Evolutionary conservation across 53 echinoderm and acorn worm genomes (phyloP).

Genomic region (Pentamera pediparva): DNA sequence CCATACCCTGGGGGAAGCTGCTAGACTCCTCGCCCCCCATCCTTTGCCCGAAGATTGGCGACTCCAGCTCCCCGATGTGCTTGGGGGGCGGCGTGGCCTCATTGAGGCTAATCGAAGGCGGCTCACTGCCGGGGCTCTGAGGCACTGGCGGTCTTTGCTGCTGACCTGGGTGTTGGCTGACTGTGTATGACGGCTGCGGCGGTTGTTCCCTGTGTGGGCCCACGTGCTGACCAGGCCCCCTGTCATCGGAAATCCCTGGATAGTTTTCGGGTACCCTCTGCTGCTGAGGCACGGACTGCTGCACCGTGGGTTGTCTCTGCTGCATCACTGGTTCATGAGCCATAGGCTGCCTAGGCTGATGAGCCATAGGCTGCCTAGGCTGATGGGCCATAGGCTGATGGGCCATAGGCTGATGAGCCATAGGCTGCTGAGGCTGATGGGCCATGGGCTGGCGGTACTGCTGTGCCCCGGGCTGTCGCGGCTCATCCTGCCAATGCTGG

Average conservation of each 20-base stretch:
- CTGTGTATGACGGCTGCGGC: neutral
- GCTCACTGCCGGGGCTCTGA: neutral
- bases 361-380: no score
- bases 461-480: neutral
- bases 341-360: no score
- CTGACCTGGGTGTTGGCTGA: neutral
- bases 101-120: slow-evolving; percentile 14
- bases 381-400: no score
- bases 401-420: slow-evolving; percentile 1
- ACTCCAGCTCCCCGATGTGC: slow-evolving; percentile 23
- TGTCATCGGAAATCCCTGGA: no score
- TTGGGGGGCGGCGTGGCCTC: slow-evolving; percentile 26
- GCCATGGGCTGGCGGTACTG: slow-evolving; percentile 17
- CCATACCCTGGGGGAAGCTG: slow-evolving; percentile 1
- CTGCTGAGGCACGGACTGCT: no score
- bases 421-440: neutral
- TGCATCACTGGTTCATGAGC: no score
- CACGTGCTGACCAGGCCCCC: no score
- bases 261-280: no score
- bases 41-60: slow-evolving; percentile 39
- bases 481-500: slow-evolving; percentile 30
- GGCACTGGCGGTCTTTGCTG: neutral
- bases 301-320: no score
- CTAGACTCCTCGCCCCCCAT: slow-evolving; percentile 35
- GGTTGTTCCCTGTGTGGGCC: slow-evolving; percentile 1